Evolutionary conservation across 2,797 vertebrate genomes (phyloP), one percentile per base, ranked within the genome.

Genomic region (Sciurus vulgaris): DNA sequence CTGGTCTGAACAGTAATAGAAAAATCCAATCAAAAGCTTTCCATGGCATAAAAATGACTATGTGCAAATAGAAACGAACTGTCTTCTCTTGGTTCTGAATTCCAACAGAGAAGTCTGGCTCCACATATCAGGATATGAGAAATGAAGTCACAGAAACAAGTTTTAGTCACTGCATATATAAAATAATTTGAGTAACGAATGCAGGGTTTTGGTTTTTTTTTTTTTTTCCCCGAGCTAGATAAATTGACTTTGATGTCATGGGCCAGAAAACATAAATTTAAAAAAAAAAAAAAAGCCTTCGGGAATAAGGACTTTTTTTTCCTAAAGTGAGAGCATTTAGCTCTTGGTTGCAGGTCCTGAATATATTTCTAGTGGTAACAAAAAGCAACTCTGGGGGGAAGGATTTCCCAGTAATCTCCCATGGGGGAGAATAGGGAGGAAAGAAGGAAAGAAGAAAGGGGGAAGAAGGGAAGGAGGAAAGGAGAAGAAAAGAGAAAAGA

Each of bases 161-260:
- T 78, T 87, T 85, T 56, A 97, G 12, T 77, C 72, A 63, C 28
- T 76, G 47, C 9, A 61, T 61, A 10, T 26, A 61, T 61, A 96
- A 95, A 87, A 89, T 93, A 96, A 96, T 94, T 70, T 70, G 41
- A 96, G 95, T 76, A 95, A 95, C 96, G 96, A 94, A 96, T 82
- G 4, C 72, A 95, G n/a, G 3, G 38, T 38, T 38, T 38, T 38
- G 2, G 38, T 38, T 38, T 38, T 38, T 38, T 38, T 3, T 3
- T 38, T 91, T 95, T 93, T 93, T 54, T 26, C 38, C 56, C 59
- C 79, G n/a, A 78, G 51, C 63, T 93, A 93, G 59, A 85, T 78
- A 82, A 90, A 82, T 84, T 87, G 65, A 69, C 86, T 95, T 97
- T 87, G 81, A 87, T 87, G 56, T 11, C 15, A 2, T 78, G 20